Base-by-base conservation (phyloP, 2,888 invertebrate genomes). In the Plusia festucae region DNA sequence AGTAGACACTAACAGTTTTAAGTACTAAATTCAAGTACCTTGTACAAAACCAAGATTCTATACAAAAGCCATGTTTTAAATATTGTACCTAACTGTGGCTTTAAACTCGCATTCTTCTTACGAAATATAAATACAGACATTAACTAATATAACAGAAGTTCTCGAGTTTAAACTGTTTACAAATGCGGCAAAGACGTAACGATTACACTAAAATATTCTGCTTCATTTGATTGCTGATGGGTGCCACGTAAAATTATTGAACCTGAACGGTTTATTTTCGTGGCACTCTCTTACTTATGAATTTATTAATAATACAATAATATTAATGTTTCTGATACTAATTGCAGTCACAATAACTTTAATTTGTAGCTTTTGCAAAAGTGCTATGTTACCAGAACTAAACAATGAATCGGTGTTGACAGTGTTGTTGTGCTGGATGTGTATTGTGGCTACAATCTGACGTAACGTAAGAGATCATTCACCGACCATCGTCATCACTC, bases 401-500 rank as follows among this genome's bases (percentile, higher is more conserved):
- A 32, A 4, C 20, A 20, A 4, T 59, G 8, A 13, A n/a, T 22
- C n/a, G 1, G 1, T 34, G n/a, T 30, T 11, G 2, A 15, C 5
- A 9, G 13, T 40, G 13, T 15, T n/a, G 13, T 3, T 24, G 9
- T 22, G 32, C 44, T 2, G n/a, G 22, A 13, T 49, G 20, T 51
- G 52, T 20, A n/a, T 68, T 65, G 73, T 79, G 80, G 20, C 52
- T 57, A 8, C 68, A 70, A 34, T 40, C 60, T 15, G 46, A 20
- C 9, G 20, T 52, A 54, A n/a, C 46, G 61, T 63, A 73, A 53
- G 62, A 59, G 56, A 69, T 73, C 80, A 80, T 54, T 68, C 75
- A 83, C 30, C 88, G 89, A 82, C 86, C 91, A 91, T 87, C 84
- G 81, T 85, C 91, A 90, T 89, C 84, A 77, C 85, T 81, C 81